These are phyloP conservation scores for Thalassophryne amazonica DNA, from an alignment of 2,797 vertebrate genomes.

Conservation along the genomic window DNA sequence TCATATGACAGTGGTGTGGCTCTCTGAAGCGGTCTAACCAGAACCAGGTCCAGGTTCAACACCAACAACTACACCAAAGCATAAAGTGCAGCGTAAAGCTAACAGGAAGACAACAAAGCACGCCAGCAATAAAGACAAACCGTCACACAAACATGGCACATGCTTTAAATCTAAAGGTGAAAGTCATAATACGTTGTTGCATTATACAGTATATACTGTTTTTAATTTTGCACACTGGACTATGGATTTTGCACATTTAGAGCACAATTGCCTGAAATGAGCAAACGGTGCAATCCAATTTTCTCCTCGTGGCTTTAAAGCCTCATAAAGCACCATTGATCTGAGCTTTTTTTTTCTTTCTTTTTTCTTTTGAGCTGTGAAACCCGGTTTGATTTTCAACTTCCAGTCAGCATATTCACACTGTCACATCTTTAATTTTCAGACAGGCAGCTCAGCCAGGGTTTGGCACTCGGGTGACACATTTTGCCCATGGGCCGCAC, in stretches of 20 bases:
- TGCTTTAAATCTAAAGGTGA: too few relatives aligned
- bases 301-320: neutral
- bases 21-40: too few relatives aligned
- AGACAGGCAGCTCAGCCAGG: conserved; percentile 2
- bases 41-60: too few relatives aligned
- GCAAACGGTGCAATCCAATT: neutral
- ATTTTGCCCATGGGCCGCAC: conserved; percentile 16
- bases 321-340: conserved; percentile 1
- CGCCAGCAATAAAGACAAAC: too few relatives aligned
- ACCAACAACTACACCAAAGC: too few relatives aligned
- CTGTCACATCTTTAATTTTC: conserved; percentile 22
- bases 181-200: too few relatives aligned
- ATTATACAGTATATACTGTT: too few relatives aligned
- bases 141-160: too few relatives aligned
- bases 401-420: conserved; percentile 24
- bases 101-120: too few relatives aligned
- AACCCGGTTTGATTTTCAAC: conserved; percentile 15
- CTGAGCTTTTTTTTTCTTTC: too few relatives aligned
- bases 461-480: conserved; percentile 6
- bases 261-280: neutral
- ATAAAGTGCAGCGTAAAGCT: too few relatives aligned
- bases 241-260: neutral
- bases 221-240: neutral
- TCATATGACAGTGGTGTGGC: too few relatives aligned
- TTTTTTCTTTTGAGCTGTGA: conserved; percentile 1